phyloP scores from a whole-genome alignment of 1,140 invertebrate species.

The Drosophila obscura region DNA sequence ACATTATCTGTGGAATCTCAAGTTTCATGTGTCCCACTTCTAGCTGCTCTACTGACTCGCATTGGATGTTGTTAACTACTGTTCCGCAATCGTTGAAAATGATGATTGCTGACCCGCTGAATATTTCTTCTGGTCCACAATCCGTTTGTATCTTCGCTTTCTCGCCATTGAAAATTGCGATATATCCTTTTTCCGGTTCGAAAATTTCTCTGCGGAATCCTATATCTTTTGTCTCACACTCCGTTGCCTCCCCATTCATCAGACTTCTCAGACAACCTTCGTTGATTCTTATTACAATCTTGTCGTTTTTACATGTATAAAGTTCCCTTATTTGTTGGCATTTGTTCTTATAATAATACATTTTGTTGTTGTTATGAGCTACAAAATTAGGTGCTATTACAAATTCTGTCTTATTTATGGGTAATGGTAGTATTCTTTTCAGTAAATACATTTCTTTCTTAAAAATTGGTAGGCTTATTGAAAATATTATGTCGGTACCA shows the following conservation, averaged over 20 bases:
- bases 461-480: too few species aligned
- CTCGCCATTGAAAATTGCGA: neutral
- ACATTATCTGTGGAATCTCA: neutral
- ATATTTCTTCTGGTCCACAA: neutral
- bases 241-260: neutral
- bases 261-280: neutral
- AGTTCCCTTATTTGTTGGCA: neutral
- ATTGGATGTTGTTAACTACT: neutral
- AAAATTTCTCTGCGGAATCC: neutral
- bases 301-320: conserved; percentile 4
- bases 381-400: conserved; percentile 1
- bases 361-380: neutral
- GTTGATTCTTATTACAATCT: neutral
- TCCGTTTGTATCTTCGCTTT: neutral
- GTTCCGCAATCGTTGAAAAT: neutral
- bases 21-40: neutral
- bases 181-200: neutral
- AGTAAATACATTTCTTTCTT: too few species aligned
- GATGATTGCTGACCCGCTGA: conserved; percentile 1
- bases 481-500: too few species aligned
- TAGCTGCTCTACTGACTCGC: neutral
- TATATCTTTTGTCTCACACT: neutral
- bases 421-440: too few species aligned
- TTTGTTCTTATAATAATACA: conserved; percentile 1
- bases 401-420: too few species aligned